Base-by-base conservation (phyloP, 2,797 vertebrate species). In the Eptatretus atami region DNA sequence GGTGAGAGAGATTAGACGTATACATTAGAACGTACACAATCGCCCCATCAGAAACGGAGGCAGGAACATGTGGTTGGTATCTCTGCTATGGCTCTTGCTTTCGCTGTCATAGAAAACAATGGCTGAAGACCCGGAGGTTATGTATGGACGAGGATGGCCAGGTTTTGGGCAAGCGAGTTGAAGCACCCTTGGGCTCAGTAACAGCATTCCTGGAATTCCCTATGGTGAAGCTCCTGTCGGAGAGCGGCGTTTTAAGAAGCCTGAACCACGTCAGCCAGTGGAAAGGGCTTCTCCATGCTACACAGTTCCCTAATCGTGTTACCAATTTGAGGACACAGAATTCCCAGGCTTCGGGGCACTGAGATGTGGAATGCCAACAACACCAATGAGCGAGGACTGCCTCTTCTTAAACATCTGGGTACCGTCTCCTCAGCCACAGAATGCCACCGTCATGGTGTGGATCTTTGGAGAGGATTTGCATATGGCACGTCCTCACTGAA, bases 341-440 rank as follows among this genome's bases (percentile, higher is more conserved):
- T 84, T 71, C 70, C 86, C 85, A 0, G 85, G 82, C 0, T 93
- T 93, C 68, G 73, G 1, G 86, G 84, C 64, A 78, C 52, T 0
- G 86, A 93, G 72, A 93, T 93, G 86, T 93, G 85, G 86, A 93
- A 93, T 69, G 85, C 86, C 63, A 93, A 93, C 73, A 75, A 75
- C 71, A 61, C 77, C 78, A 19, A 82, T 87, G 78, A 86, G 78
- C 1, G 86, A 93, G 65, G 84, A 93, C 70, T 90, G 86, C 66
- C 75, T 93, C 54, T 90, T 85, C 72, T 78, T 93, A 64, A 92
- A 90, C 2, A 66, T 92, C 12, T 93, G 86, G 85, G 80, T 79
- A 3, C 84, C 85, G 2, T 75, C 75, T 0, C 71, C 80, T 1
- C 74, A 74, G 13, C 82, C 83, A 1, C 69, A 69, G 6, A 82